These are phyloP conservation scores for Anthonomus grandis DNA, from an alignment of 1,140 invertebrate genomes.

Conservation along the genomic window DNA sequence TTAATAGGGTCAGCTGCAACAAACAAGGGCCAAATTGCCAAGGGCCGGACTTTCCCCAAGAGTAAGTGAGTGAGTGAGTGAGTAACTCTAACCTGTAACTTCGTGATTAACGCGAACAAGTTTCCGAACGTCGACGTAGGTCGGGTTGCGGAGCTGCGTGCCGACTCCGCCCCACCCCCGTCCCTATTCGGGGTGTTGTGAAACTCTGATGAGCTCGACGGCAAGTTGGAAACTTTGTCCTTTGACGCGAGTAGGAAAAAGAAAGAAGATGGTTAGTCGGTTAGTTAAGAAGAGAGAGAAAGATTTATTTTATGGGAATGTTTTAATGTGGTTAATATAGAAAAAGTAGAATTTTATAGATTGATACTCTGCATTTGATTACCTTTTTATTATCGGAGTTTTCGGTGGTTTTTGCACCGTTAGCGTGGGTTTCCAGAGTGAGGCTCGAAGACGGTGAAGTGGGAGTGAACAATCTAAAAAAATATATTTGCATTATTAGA, in stretches of 20 bases:
- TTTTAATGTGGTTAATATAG: too few relatives aligned
- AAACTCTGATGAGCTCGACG: slow-evolving; percentile 41
- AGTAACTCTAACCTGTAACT: slow-evolving; percentile 72
- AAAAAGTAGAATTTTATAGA: too few relatives aligned
- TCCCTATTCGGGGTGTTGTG: slow-evolving; percentile 36
- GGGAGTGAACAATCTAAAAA: slow-evolving; percentile 33
- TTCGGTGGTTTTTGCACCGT: too few relatives aligned
- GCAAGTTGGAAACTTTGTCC: slow-evolving; percentile 39
- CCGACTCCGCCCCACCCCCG: too few relatives aligned
- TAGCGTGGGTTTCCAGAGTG: too few relatives aligned
- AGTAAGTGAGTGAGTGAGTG: too few relatives aligned
- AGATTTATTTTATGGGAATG: background rate
- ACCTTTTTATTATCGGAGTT: too few relatives aligned
- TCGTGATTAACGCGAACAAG: slow-evolving; percentile 65
- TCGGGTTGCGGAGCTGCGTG: slow-evolving; percentile 59
- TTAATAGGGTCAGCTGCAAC: too few relatives aligned
- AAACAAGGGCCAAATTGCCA: too few relatives aligned
- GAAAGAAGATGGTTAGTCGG: slow-evolving; percentile 9
- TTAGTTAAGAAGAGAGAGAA: background rate
- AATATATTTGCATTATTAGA: too few relatives aligned
- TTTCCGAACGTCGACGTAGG: slow-evolving; percentile 66
- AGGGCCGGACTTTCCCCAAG: too few relatives aligned
- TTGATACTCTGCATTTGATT: too few relatives aligned
- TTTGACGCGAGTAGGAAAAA: slow-evolving; percentile 37
- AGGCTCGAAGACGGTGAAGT: slow-evolving; percentile 33